Evolutionary conservation across 2,888 invertebrate genomes (phyloP), one percentile per base, ranked within the genome.

Genomic region (Liodrosophila aerea): DNA sequence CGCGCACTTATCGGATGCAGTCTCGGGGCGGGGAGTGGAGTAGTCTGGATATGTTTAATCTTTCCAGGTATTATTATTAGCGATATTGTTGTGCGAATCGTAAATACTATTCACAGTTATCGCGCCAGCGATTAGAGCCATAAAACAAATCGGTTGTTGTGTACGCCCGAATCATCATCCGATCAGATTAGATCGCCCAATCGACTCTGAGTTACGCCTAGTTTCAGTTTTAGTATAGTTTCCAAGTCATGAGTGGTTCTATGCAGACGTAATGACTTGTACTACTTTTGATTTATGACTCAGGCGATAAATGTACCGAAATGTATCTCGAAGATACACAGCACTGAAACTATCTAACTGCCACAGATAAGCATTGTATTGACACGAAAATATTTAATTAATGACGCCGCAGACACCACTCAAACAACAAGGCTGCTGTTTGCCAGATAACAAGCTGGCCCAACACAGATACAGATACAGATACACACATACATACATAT

Each of bases 351-450:
- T 54, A 61, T 67, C 60, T 57, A 57, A 39, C 40, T 7, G 30
- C 33, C 7, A 39, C 39, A 57, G 76, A 71, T 63, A 71, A 66
- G 72, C 58, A 39, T 36, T 15, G 47, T 47, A 60, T 76, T 45
- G 57, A 63, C 63, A 58, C 46, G 37, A 83, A 75, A 75, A 63
- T 67, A 67, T 64, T 73, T 76, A 58, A 66, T 73, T 64, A 76
- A 56, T 58, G 64, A 81, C 74, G 65, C 64, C 40, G 49, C 58
- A 56, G 58, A 29, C 46, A 51, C 15, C 41, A 60, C 30, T 41
- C 16, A 15, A 27, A 37, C 43, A 7, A 53, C 61, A 49, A 52
- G 49, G 46, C 46, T 66, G 68, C 68, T 62, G 45, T 67, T 67
- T 36, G 29, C 52, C 27, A 36, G 34, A 41, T 22, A 44, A 52